phyloP scores from a whole-genome alignment of 1,140 invertebrate species.

The Choristoneura fumiferana region DNA sequence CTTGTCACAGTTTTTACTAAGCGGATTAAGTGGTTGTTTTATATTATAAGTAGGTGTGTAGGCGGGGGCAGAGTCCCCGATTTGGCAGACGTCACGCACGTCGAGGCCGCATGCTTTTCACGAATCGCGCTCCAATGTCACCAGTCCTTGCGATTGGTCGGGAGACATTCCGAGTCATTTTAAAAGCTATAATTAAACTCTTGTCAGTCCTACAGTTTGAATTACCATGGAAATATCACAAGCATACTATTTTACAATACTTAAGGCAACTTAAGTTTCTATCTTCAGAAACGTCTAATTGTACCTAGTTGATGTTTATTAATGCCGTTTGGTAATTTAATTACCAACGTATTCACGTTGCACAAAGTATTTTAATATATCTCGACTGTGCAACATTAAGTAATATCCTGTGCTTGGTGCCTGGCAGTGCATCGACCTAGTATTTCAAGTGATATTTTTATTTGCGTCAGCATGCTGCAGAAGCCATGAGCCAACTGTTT shows the following conservation, averaged over 20 bases:
- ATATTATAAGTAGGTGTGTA: background rate
- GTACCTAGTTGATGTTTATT: too few relatives aligned
- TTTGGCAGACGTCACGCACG: constrained; percentile 5
- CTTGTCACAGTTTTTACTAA: constrained; percentile 3
- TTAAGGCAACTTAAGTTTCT: too few relatives aligned
- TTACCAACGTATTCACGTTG: background rate
- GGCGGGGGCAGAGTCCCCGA: constrained; percentile 14
- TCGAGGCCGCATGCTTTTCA: constrained; percentile 10
- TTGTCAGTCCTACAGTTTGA: background rate
- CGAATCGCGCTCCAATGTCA: constrained; percentile 10
- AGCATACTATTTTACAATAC: background rate
- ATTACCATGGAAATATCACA: background rate
- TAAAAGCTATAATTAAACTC: constrained; percentile 3
- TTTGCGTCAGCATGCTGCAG: background rate
- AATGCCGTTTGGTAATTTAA: background rate
- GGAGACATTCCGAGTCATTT: background rate
- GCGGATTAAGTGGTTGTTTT: constrained; percentile 14
- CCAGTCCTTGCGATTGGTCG: background rate
- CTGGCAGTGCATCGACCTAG: constrained; percentile 34
- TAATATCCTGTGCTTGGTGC: constrained; percentile 41
- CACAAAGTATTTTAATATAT: constrained; percentile 16
- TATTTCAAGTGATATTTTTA: constrained; percentile 22
- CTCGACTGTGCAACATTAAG: constrained; percentile 31
- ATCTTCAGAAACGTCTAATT: too few relatives aligned
- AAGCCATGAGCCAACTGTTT: constrained; percentile 10